phyloP scores from a whole-genome alignment of 2,113 vertebrate species.

The Actenoides lindsayi region DNA sequence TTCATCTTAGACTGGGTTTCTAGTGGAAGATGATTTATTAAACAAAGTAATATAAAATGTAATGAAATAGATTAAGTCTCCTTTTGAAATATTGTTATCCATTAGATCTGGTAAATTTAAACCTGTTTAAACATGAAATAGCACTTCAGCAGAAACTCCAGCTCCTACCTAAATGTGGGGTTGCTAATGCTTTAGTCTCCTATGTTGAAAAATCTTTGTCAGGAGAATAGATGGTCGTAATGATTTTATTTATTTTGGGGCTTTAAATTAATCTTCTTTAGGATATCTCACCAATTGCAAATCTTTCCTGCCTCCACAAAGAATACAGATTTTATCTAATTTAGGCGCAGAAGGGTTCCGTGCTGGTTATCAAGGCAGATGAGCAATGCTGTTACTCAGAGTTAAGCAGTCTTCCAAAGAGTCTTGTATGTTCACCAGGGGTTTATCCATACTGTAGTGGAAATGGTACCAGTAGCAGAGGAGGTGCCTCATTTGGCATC shows the following conservation, averaged over 20 bases:
- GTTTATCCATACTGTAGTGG: neutral
- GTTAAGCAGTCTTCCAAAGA: neutral
- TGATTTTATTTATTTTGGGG: constrained; percentile 9
- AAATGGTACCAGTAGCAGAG: neutral
- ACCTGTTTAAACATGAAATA: constrained; percentile 45
- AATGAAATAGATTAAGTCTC: constrained; percentile 66
- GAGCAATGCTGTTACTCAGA: neutral
- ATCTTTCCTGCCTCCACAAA: neutral
- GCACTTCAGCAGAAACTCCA: neutral
- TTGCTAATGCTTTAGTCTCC: neutral
- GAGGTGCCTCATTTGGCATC: neutral
- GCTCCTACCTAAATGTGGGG: neutral
- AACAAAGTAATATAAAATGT: constrained; percentile 50
- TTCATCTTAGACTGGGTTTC: constrained; percentile 51
- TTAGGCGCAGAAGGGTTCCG: neutral
- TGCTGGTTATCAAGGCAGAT: neutral
- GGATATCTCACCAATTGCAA: neutral
- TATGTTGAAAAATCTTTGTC: neutral
- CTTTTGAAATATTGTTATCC: constrained; percentile 64
- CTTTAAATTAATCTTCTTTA: neutral
- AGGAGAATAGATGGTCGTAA: neutral
- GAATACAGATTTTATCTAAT: neutral
- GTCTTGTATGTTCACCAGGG: neutral
- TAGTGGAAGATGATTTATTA: constrained; percentile 65
- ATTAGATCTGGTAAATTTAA: constrained; percentile 26